phyloP scores from a whole-genome alignment of 2,797 vertebrate species.

The Pangasius macronema region DNA sequence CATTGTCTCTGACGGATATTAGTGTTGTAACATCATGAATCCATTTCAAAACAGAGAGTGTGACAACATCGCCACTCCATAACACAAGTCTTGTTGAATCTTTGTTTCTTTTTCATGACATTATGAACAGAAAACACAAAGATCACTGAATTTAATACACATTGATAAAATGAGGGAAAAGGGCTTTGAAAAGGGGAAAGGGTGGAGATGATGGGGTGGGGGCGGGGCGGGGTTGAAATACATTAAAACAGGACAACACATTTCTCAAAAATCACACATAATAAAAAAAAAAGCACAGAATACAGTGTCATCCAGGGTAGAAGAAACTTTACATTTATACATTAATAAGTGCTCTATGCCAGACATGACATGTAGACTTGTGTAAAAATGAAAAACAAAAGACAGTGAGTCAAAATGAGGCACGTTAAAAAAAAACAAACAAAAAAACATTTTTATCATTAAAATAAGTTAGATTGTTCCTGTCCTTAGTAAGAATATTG shows the following conservation, averaged over 20 bases:
- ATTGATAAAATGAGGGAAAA: slow-evolving; percentile 53
- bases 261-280: slow-evolving; percentile 60
- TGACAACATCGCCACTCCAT: slow-evolving; percentile 63
- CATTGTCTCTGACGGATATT: slow-evolving; percentile 72
- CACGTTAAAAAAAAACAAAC: slow-evolving; percentile 20
- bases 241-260: slow-evolving; percentile 72
- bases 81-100: slow-evolving; percentile 62
- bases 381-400: slow-evolving; percentile 28
- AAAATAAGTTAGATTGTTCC: slow-evolving; percentile 34
- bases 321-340: slow-evolving; percentile 80
- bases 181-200: slow-evolving; percentile 58
- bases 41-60: slow-evolving; percentile 58
- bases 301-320: slow-evolving; percentile 72
- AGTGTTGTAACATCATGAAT: slow-evolving; percentile 71
- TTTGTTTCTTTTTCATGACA: slow-evolving; percentile 68
- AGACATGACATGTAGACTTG: slow-evolving; percentile 69
- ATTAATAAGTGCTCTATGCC: slow-evolving; percentile 72
- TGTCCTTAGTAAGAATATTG: slow-evolving; percentile 1
- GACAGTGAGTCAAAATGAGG: slow-evolving; percentile 20
- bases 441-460: slow-evolving; percentile 25
- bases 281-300: slow-evolving; percentile 72
- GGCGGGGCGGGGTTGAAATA: slow-evolving; percentile 56
- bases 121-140: slow-evolving; percentile 75
- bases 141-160: slow-evolving; percentile 75
- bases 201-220: slow-evolving; percentile 14